phyloP scores from a whole-genome alignment of 1,140 invertebrate species.

The Drosophila quadrilineata region DNA sequence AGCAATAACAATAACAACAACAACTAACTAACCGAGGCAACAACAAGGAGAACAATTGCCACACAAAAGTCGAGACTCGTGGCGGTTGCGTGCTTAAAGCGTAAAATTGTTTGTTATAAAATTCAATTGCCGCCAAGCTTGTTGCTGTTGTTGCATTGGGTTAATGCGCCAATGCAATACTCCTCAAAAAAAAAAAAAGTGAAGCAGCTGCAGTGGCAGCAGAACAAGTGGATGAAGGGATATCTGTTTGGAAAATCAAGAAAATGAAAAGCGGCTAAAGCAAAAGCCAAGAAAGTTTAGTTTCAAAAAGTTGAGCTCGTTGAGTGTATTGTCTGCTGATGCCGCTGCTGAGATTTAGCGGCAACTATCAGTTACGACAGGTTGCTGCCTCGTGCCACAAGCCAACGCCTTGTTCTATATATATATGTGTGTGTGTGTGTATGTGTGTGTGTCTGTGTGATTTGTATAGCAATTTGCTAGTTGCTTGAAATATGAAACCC shows the following conservation, averaged over 20 bases:
- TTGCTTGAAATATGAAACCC: slow-evolving; percentile 20
- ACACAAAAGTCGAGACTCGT: slow-evolving; percentile 43
- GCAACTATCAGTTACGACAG: slow-evolving; percentile 26
- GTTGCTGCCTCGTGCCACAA: neutral
- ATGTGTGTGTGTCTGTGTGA: neutral
- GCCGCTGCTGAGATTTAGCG: slow-evolving; percentile 51
- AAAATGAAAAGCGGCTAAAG: too few species aligned
- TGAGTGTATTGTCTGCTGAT: slow-evolving; percentile 57
- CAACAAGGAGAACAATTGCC: slow-evolving; percentile 8
- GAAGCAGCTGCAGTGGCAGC: too few species aligned
- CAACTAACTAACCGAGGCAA: slow-evolving; percentile 34
- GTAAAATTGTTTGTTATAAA: slow-evolving; percentile 79
- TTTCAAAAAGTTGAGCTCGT: slow-evolving; percentile 42
- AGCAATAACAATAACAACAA: slow-evolving; percentile 22
- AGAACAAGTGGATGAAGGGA: too few species aligned
- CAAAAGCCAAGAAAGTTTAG: slow-evolving; percentile 45
- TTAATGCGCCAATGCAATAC: slow-evolving; percentile 65
- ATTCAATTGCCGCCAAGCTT: slow-evolving; percentile 60
- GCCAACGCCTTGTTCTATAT: neutral
- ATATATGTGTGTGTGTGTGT: neutral
- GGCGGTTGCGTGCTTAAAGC: slow-evolving; percentile 63
- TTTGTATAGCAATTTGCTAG: slow-evolving; percentile 26
- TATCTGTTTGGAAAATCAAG: too few species aligned
- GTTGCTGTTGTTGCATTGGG: slow-evolving; percentile 13
- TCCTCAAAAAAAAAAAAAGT: slow-evolving; percentile 48